Evolutionary conservation across 2,113 vertebrate genomes (phyloP).

Genomic region (Saccopteryx leptura): DNA sequence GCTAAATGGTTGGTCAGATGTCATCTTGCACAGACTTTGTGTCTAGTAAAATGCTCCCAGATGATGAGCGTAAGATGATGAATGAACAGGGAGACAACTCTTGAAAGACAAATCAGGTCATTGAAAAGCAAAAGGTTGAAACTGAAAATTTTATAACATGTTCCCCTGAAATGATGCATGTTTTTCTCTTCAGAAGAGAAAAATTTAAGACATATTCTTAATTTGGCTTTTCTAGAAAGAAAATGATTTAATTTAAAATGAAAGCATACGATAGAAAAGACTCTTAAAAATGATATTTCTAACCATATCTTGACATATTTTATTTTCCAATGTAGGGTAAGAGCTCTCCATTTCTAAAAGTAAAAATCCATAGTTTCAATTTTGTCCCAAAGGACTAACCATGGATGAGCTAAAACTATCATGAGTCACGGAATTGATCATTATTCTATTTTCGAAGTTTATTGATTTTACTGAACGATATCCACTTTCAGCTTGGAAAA

Average conservation of each 20-base stretch:
- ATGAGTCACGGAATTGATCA: slow-evolving; percentile 32
- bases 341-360: slow-evolving; percentile 30
- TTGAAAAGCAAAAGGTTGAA: not conserved
- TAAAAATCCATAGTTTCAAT: slow-evolving; percentile 32
- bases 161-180: slow-evolving; percentile 33
- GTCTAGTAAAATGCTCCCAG: slow-evolving; percentile 34
- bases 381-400: slow-evolving; percentile 52
- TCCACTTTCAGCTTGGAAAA: slow-evolving; percentile 38
- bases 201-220: not conserved
- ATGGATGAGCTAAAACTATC: not conserved
- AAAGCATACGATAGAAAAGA: not conserved
- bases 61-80: slow-evolving; percentile 27
- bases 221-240: slow-evolving; percentile 61
- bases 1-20: not conserved
- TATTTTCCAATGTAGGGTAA: slow-evolving; percentile 36
- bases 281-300: not conserved
- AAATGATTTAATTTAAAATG: slow-evolving; percentile 38
- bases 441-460: slow-evolving; percentile 49
- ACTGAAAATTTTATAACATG: not conserved
- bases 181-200: slow-evolving; percentile 48
- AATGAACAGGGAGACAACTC: not conserved
- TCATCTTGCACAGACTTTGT: slow-evolving; percentile 40
- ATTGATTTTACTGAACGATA: slow-evolving; percentile 61
- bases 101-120: slow-evolving; percentile 52
- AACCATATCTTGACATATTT: slow-evolving; percentile 31